These are phyloP conservation scores for Cheirogaleus major DNA, from an alignment of 2,797 vertebrate species.

Conservation along the genomic window DNA sequence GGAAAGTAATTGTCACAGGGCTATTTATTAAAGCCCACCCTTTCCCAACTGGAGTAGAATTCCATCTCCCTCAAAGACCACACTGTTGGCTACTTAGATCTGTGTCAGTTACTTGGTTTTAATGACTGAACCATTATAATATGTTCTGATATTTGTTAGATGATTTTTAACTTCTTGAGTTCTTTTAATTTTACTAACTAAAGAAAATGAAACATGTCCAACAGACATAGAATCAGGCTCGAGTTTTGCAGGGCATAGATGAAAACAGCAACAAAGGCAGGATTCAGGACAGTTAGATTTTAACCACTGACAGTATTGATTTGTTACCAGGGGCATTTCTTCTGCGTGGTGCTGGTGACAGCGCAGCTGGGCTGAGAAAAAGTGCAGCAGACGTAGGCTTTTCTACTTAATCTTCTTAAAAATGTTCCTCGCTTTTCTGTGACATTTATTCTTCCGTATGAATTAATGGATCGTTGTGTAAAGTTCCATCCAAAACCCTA, in stretches of 20 bases:
- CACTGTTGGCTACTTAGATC: not conserved
- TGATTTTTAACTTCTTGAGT: not conserved
- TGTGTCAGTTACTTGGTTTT: not conserved
- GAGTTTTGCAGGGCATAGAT: not conserved
- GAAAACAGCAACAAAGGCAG: not conserved
- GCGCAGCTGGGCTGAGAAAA: not conserved
- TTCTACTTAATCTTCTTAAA: not conserved
- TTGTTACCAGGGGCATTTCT: not conserved
- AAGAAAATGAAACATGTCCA: not conserved
- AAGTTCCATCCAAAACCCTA: not conserved
- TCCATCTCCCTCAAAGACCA: not conserved
- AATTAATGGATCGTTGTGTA: not conserved
- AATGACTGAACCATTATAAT: not conserved
- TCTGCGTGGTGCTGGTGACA: not conserved
- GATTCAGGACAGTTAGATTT: not conserved
- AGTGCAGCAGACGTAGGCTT: not conserved
- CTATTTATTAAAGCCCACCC: not conserved
- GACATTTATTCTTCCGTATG: not conserved
- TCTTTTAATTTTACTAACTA: not conserved
- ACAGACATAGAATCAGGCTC: not conserved
- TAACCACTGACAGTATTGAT: not conserved
- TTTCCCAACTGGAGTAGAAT: not conserved
- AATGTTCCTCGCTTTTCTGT: not conserved
- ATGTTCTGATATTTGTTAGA: not conserved
- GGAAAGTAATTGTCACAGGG: not conserved